Percentiles rank a stretch among this genome's conserved stretches.
phyloP scores from a whole-genome alignment of 2,888 invertebrate genomes.

The Lasioglossum malachurum region DNA sequence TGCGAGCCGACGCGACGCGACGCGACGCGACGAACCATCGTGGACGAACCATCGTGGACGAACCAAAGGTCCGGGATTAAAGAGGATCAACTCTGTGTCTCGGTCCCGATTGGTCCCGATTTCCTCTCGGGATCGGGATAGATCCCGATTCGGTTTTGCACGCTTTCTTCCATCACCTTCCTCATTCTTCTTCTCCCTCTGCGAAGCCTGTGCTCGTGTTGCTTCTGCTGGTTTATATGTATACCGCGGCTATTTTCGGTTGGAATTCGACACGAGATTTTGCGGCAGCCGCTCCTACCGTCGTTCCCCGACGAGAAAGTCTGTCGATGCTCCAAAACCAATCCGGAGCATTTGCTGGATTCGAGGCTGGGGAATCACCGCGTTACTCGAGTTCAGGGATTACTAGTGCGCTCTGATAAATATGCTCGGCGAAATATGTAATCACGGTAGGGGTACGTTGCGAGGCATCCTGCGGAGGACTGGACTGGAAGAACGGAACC shows the following conservation, averaged over 20 bases:
- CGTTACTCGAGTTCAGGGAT: conserved; percentile 23
- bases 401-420: conserved; percentile 27
- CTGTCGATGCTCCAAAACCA: conserved; percentile 46
- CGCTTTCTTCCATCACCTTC: conserved; percentile 23
- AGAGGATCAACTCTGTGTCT: neutral
- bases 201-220: neutral
- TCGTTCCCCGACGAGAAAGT: conserved; percentile 39
- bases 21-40: neutral
- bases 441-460: too few relatives aligned
- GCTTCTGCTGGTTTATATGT: conserved; percentile 46
- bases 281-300: conserved; percentile 29
- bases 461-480: too few relatives aligned
- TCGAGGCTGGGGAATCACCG: conserved; percentile 30
- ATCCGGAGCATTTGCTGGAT: conserved; percentile 7
- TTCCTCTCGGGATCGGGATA: neutral
- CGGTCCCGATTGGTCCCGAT: neutral
- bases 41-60: neutral
- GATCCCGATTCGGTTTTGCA: conserved; percentile 16
- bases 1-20: neutral
- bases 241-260: conserved; percentile 65
- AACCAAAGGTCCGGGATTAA: neutral
- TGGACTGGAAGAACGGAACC: too few relatives aligned
- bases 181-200: neutral
- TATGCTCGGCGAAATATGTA: too few relatives aligned
- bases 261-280: conserved; percentile 60